Evolutionary conservation across 2,888 invertebrate genomes (phyloP), one percentile per base, ranked within the genome.

Genomic region (Podotricha telesiphe): DNA sequence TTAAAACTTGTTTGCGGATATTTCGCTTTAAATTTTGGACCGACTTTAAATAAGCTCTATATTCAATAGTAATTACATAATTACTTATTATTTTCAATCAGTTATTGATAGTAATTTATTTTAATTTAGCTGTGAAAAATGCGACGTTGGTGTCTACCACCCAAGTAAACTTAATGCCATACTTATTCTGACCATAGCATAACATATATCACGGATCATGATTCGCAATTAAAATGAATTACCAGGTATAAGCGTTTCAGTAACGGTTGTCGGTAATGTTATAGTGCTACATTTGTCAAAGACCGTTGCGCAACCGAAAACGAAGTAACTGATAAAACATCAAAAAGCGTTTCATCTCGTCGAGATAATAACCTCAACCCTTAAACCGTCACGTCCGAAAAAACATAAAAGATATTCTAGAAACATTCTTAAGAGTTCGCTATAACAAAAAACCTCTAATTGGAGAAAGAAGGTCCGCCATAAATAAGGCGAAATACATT

Each of bases 401-500:
- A 45, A 61, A 34, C n/a, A 47, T 22, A 56, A 45, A 61, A 42
- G 47, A 61, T 47, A 61, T 47, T 61, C 28, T 15, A 10, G 47
- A 61, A 47, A 47, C 17, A 45, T 61, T 47, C 22, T 61, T n/a
- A 42, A 61, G 61, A 47, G 17, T 45, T 34, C 17, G 34, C 28
- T 45, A 28, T 47, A n/a, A 61, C 61, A 61, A 61, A 61, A 61
- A 34, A 61, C 61, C 61, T 47, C 61, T 61, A 61, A 61, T 61
- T 61, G 61, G 61, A 61, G 47, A 47, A 34, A 37, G 45, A 50
- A 59, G 58, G 40, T 13, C 40, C 48, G n/a, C 37, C 22, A 64
- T 55, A 68, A 70, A 65, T 59, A 68, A 65, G 28, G 59, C 20
- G 45, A 51, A 67, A 66, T 59, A 58, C 40, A 20, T 68, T 37